A percentile compares a stretch with the other conserved stretches of the same genome.
These are phyloP conservation scores for Hyalella azteca DNA, from an alignment of 2,888 invertebrate species.

Conservation along the genomic window DNA sequence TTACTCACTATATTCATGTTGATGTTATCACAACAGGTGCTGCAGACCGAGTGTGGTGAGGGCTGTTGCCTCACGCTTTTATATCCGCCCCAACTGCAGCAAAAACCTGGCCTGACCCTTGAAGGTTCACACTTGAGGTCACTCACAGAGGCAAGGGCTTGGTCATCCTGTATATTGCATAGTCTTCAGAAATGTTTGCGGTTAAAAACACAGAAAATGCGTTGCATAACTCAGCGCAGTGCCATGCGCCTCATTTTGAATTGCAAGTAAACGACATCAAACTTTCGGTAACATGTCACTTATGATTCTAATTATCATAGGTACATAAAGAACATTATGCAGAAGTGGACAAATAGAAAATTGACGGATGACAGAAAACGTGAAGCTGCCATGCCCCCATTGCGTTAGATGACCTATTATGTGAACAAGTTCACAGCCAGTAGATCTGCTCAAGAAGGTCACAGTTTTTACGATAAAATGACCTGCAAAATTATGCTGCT, in stretches of 20 bases:
- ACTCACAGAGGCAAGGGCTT: neutral
- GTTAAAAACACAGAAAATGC: neutral
- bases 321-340: no score
- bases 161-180: neutral
- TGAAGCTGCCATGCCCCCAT: neutral
- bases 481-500: neutral
- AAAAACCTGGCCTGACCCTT: neutral
- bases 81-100: neutral
- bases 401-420: neutral
- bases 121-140: neutral
- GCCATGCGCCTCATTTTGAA: neutral
- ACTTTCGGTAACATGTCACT: no score
- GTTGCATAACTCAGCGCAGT: neutral
- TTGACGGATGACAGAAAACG: neutral
- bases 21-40: slow-evolving; percentile 14
- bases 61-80: neutral
- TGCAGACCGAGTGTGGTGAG: slow-evolving; percentile 13
- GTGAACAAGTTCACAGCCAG: neutral
- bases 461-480: slow-evolving; percentile 13
- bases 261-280: no score
- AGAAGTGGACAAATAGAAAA: no score
- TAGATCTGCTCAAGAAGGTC: slow-evolving; percentile 9
- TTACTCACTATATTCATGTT: slow-evolving; percentile 15
- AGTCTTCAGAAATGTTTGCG: neutral
- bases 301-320: no score